Base-by-base conservation (phyloP, 2,113 vertebrate species). In the Lycaon pictus region DNA sequence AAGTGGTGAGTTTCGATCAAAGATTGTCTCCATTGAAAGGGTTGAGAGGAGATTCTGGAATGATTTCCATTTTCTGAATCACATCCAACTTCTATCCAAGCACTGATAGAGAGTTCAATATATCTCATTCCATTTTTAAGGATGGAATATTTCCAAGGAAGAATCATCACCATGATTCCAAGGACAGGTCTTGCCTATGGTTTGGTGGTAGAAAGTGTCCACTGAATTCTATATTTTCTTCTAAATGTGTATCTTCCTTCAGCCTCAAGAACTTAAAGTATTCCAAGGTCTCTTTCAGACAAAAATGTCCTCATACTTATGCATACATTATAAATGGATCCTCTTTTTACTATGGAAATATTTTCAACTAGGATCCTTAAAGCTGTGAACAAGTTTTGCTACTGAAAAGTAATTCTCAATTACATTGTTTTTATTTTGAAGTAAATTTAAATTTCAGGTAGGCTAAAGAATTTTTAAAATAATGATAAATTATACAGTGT, bases 1-100 rank as follows among this genome's bases (percentile, higher is more conserved):
- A 93, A 97, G 95, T 95, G 90, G 37, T 93, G 94, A 92, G 88
- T 90, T 97, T 94, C 20, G 1, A 97, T 93, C 92, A 94, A 96
- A 97, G 84, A 85, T 83, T 89, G 87, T 76, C 90, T 93, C 62
- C 88, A 82, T 10, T 96, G 65, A 91, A 96, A 86, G 58, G n/a
- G 65, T 88, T 88, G 62, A 74, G 15, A 96, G 81, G n/a, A 67
- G 12, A 17, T 97, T 96, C 81, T 91, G 76, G 71, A 81, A 86
- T 92, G 55, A 32, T 92, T 96, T 90, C 25, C 35, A 69, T 55
- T 85, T 94, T 69, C 74, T 95, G 65, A 95, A 63, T 86, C 43
- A 72, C 96, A 23, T 69, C 43, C 92, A 94, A 81, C 51, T 89
- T 93, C 92, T 81, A 43, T 2, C n/a, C 11, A 82, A 82, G 56